These are phyloP conservation scores for Melieria picta DNA, from an alignment of 2,888 invertebrate genomes.

Conservation along the genomic window DNA sequence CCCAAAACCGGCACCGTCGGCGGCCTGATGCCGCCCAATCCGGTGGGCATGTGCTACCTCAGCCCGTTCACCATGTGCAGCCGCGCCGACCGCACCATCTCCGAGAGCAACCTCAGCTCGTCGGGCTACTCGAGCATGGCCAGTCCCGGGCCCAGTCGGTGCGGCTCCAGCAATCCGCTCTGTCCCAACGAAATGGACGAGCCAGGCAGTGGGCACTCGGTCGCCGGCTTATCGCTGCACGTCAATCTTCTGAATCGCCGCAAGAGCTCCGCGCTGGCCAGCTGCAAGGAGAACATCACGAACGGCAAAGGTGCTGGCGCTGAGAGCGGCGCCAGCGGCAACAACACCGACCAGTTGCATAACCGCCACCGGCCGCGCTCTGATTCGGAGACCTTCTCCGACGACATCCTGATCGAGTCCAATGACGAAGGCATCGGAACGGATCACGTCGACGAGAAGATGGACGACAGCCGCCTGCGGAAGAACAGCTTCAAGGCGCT, in stretches of 20 bases:
- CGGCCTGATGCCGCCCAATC: slow-evolving; percentile 58
- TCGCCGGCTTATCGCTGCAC: slow-evolving; percentile 51
- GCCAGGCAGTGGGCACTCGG: slow-evolving; percentile 69
- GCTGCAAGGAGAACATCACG: slow-evolving; percentile 67
- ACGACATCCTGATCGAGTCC: slow-evolving; percentile 76
- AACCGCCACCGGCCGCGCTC: slow-evolving; percentile 70
- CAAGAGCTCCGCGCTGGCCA: slow-evolving; percentile 73
- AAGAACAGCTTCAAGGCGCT: slow-evolving; percentile 42
- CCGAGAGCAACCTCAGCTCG: slow-evolving; percentile 84
- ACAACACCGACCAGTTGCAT: slow-evolving; percentile 45
- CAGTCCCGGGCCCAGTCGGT: slow-evolving; percentile 83
- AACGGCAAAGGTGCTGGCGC: slow-evolving; percentile 48
- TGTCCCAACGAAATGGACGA: slow-evolving; percentile 82
- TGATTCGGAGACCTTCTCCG: slow-evolving; percentile 79
- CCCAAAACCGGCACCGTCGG: slow-evolving; percentile 67
- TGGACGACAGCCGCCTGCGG: slow-evolving; percentile 65
- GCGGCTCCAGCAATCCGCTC: slow-evolving; percentile 82
- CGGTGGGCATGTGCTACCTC: slow-evolving; percentile 75
- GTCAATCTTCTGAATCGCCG: slow-evolving; percentile 68
- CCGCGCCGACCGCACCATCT: slow-evolving; percentile 78
- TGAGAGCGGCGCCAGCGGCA: slow-evolving; percentile 31
- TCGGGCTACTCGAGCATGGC: slow-evolving; percentile 89
- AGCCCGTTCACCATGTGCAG: slow-evolving; percentile 82
- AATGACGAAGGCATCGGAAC: slow-evolving; percentile 84
- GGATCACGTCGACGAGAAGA: slow-evolving; percentile 75